phyloP scores from a whole-genome alignment of 2,797 vertebrate species.

The Ceyx erithaca region DNA sequence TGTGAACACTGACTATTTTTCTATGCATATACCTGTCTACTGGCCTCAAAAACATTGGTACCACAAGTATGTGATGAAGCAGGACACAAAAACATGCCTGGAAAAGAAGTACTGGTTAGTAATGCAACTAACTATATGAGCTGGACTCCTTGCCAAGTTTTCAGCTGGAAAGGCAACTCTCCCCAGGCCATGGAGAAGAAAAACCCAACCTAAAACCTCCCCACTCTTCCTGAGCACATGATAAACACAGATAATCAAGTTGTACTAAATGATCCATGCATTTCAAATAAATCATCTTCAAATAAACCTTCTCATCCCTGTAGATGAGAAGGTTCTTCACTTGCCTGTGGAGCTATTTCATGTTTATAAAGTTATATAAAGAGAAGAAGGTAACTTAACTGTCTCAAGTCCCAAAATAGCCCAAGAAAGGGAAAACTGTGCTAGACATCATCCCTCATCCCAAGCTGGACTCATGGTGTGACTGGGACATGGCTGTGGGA shows the following conservation, averaged over 20 bases:
- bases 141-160: background rate
- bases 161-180: background rate
- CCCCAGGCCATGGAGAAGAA: background rate
- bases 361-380: background rate
- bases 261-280: background rate
- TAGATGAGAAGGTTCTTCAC: background rate
- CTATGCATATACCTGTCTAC: background rate
- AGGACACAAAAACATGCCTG: background rate
- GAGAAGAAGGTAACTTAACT: background rate
- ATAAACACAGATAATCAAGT: background rate
- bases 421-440: background rate
- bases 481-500: rapidly evolving
- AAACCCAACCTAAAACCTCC: background rate
- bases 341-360: background rate
- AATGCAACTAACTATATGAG: background rate
- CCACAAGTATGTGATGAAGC: background rate
- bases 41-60: background rate
- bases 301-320: background rate
- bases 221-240: background rate
- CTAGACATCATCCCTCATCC: background rate
- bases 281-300: background rate
- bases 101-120: background rate
- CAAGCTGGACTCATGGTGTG: rapidly evolving
- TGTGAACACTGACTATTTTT: background rate
- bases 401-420: background rate